These are phyloP conservation scores for Helogale parvula DNA, from an alignment of 2,113 vertebrate species.

Conservation along the genomic window DNA sequence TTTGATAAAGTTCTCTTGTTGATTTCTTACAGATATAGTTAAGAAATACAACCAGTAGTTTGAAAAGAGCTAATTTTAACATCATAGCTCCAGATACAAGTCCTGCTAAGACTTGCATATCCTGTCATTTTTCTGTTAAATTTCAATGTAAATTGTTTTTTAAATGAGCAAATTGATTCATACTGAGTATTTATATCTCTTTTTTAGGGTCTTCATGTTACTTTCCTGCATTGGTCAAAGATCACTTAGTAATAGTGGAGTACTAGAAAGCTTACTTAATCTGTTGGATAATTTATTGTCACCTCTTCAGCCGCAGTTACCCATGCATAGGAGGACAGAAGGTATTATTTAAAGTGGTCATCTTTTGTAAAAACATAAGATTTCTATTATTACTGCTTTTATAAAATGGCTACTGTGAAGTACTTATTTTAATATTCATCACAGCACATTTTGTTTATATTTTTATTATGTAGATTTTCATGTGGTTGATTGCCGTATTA, in stretches of 20 bases:
- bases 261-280: conserved; percentile 97
- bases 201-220: conserved; percentile 96
- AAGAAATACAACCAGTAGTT: not conserved
- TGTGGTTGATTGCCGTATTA: not conserved
- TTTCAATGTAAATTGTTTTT: conserved; percentile 19
- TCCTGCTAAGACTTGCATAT: not conserved
- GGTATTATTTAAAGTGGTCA: conserved; percentile 84
- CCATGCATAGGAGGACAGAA: conserved; percentile 91
- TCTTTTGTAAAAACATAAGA: conserved; percentile 24
- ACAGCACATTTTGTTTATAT: not conserved
- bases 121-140: not conserved
- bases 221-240: conserved; percentile 99
- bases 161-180: not conserved
- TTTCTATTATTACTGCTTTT: not conserved
- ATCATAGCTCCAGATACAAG: not conserved
- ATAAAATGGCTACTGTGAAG: not conserved
- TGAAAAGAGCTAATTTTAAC: not conserved
- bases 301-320: conserved; percentile 94
- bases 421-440: not conserved
- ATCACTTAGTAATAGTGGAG: conserved; percentile 98
- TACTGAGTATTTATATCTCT: not conserved
- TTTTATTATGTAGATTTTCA: not conserved
- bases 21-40: conserved; percentile 31
- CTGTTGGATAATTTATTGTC: conserved; percentile 95
- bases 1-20: not conserved